A percentile compares a stretch with the other conserved stretches of the same genome.
These are phyloP conservation scores for Pithys albifrons DNA, from an alignment of 2,113 vertebrate genomes.

Conservation along the genomic window DNA sequence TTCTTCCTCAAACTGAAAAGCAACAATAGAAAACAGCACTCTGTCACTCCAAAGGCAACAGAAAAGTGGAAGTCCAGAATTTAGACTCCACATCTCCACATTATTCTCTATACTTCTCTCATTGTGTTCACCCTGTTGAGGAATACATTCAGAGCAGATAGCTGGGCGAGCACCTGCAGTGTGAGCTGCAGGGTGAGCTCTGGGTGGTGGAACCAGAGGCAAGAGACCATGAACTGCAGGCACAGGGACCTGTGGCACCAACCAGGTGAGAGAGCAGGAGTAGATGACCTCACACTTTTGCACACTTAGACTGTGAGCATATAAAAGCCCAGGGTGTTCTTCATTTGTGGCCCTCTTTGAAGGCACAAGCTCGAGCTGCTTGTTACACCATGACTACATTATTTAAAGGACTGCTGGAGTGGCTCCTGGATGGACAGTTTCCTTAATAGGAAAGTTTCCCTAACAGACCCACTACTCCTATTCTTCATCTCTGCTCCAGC, in stretches of 20 bases:
- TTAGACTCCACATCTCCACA: not conserved
- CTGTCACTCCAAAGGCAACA: not conserved
- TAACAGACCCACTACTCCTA: not conserved
- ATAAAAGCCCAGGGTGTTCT: not conserved
- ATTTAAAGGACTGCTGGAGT: not conserved
- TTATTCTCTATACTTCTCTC: not conserved
- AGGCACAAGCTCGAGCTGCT: not conserved
- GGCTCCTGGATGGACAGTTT: not conserved
- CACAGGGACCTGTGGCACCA: too few relatives aligned
- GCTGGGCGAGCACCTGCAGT: not conserved
- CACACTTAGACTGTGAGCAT: not conserved
- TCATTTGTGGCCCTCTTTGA: accelerated
- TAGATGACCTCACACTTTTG: not conserved
- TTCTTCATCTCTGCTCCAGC: not conserved
- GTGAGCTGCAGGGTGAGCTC: not conserved
- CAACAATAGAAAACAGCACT: not conserved
- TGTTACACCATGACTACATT: not conserved
- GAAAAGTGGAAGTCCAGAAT: not conserved
- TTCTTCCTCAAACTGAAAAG: conserved; percentile 88
- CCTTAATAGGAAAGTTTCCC: not conserved
- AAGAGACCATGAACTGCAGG: not conserved
- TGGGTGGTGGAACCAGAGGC: not conserved
- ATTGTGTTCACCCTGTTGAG: not conserved
- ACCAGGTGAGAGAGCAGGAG: not conserved
- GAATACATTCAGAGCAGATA: not conserved